Base-by-base conservation (phyloP, 2,888 invertebrate genomes). In the Tipula unca region DNA sequence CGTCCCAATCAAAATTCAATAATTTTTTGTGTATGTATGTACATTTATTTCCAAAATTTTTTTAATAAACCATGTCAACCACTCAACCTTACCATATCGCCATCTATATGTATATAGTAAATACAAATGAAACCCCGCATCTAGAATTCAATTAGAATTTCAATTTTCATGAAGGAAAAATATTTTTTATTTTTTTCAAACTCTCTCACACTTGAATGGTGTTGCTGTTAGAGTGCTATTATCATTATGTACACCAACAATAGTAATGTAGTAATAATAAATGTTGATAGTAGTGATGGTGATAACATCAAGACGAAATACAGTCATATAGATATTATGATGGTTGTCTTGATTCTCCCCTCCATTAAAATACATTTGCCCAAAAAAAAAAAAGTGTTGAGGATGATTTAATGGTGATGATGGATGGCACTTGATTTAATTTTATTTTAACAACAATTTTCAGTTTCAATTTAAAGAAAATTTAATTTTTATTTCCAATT, bases 151-250 rank as follows among this genome's bases (percentile, higher is more conserved):
- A 69, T 69, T 69, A 69, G 25, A 69, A 69, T 25, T 69, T 69
- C 48, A 48, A 17, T 48, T 48, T 48, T 48, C 25, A 69, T 25
- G 69, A 69, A 25, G 69, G 69, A 25, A 69, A 69, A 69, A 25
- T 69, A 17, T 54, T 54, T 54, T 48, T 48, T 54, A 14, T 42
- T 42, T 14, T 17, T 17, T 17, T 48, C n/a, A 48, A 48, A 17
- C 48, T 48, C 48, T n/a, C n/a, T 48, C 48, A 69, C 69, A 69
- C 69, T 69, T 69, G 69, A 69, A 69, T 69, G 69, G 69, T 69
- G 69, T 69, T 69, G 69, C 69, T 69, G 69, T 20, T 69, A 69
- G 25, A 25, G 69, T 69, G 69, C 69, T 14, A 69, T 69, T 69
- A 69, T 69, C 69, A 69, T 69, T 69, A 69, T 69, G 69, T 69